A percentile compares a stretch with the other conserved stretches of the same genome.
phyloP scores from a whole-genome alignment of 2,888 invertebrate species.

The Lepidochitona cinerea region DNA sequence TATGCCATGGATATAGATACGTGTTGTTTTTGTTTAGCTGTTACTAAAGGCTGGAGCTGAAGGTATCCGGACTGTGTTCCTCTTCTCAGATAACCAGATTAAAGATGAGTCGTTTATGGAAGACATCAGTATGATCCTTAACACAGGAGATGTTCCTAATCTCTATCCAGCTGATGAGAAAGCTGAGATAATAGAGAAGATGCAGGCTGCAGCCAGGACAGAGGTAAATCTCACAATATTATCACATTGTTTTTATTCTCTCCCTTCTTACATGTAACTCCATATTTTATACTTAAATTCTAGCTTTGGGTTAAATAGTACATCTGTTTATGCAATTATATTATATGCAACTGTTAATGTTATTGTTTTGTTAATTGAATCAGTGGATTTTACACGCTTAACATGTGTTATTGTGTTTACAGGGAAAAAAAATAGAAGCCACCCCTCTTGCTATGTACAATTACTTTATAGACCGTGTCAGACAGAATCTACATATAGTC shows the following conservation, averaged over 20 bases:
- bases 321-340: too few relatives aligned
- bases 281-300: too few relatives aligned
- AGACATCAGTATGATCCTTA: constrained; percentile 72
- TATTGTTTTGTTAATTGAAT: too few relatives aligned
- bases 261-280: too few relatives aligned
- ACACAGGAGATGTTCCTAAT: constrained; percentile 72
- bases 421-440: constrained; percentile 69
- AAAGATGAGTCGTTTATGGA: constrained; percentile 72
- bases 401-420: too few relatives aligned
- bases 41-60: constrained; percentile 69
- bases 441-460: constrained; percentile 71
- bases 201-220: constrained; percentile 68
- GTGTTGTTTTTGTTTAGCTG: constrained; percentile 54
- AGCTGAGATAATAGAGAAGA: constrained; percentile 71
- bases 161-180: constrained; percentile 71
- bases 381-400: too few relatives aligned
- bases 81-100: constrained; percentile 71
- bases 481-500: constrained; percentile 69
- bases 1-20: too few relatives aligned
- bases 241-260: too few relatives aligned
- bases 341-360: too few relatives aligned
- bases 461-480: constrained; percentile 71
- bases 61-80: constrained; percentile 69
- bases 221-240: too few relatives aligned
- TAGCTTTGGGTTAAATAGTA: too few relatives aligned